A percentile compares a stretch with the other conserved stretches of the same genome.
phyloP scores from a whole-genome alignment of 2,797 vertebrate genomes.

The Tauraco hartlaubi region DNA sequence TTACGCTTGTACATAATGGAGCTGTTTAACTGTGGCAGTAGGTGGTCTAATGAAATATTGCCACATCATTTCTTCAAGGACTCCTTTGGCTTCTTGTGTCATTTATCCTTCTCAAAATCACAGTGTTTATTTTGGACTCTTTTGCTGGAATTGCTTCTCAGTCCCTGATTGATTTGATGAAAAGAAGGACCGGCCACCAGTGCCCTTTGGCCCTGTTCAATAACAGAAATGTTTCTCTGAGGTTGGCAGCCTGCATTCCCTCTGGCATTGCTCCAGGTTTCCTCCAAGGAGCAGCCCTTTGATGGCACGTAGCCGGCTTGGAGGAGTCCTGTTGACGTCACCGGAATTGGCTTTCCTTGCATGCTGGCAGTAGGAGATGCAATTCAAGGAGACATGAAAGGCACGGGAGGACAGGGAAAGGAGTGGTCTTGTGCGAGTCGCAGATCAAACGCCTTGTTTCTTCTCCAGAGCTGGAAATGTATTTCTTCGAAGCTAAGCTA shows the following conservation, averaged over 20 bases:
- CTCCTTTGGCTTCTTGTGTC: not conserved
- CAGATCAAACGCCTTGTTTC: not conserved
- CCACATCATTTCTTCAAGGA: not conserved
- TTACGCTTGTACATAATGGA: not conserved
- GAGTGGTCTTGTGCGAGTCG: rapidly evolving
- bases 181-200: not conserved
- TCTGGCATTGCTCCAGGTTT: not conserved
- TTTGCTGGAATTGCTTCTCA: not conserved
- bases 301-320: not conserved
- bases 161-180: slow-evolving; percentile 5
- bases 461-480: not conserved
- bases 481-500: rapidly evolving
- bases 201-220: not conserved
- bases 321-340: not conserved
- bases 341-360: not conserved
- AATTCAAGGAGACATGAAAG: not conserved
- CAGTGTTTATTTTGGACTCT: slow-evolving; percentile 8
- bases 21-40: not conserved
- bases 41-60: slow-evolving; percentile 11
- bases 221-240: not conserved
- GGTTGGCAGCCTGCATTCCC: not conserved
- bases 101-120: slow-evolving; percentile 7
- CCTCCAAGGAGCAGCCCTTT: not conserved
- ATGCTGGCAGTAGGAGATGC: rapidly evolving
- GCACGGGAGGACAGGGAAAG: not conserved